Percentiles rank a stretch among this genome's conserved stretches.
phyloP scores from a whole-genome alignment of 2,113 vertebrate species.

The Porphyrio hochstetteri region DNA sequence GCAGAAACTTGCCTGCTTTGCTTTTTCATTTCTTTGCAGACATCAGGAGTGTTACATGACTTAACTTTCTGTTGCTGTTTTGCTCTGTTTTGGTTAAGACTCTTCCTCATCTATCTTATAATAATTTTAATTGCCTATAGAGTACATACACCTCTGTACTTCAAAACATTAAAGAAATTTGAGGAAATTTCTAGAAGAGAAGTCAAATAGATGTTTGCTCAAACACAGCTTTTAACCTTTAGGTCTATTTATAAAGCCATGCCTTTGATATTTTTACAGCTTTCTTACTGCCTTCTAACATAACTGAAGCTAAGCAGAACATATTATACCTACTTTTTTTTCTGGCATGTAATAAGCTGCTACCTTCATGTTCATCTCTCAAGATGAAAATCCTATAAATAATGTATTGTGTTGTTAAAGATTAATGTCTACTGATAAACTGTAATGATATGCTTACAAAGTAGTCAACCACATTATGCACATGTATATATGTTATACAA shows the following conservation, averaged over 20 bases:
- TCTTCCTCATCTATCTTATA: neutral
- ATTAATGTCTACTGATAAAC: neutral
- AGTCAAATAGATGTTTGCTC: neutral
- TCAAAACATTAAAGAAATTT: neutral
- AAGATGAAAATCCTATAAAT: neutral
- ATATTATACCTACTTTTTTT: neutral
- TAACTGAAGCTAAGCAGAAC: no score
- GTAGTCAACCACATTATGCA: neutral
- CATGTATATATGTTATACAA: rapidly evolving
- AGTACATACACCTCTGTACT: neutral
- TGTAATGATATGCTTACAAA: neutral
- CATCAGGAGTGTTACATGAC: neutral
- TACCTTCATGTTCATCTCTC: neutral
- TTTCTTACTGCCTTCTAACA: neutral
- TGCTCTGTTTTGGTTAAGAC: neutral
- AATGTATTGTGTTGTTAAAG: neutral
- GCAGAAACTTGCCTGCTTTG: neutral
- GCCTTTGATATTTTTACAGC: neutral
- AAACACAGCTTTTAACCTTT: neutral
- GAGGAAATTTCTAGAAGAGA: neutral
- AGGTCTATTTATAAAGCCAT: neutral
- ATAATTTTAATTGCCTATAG: neutral
- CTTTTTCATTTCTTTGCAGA: neutral
- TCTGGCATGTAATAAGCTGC: neutral
- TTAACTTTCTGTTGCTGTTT: neutral